These are phyloP conservation scores for Candoia aspera DNA, from an alignment of 2,113 vertebrate species.

Conservation along the genomic window DNA sequence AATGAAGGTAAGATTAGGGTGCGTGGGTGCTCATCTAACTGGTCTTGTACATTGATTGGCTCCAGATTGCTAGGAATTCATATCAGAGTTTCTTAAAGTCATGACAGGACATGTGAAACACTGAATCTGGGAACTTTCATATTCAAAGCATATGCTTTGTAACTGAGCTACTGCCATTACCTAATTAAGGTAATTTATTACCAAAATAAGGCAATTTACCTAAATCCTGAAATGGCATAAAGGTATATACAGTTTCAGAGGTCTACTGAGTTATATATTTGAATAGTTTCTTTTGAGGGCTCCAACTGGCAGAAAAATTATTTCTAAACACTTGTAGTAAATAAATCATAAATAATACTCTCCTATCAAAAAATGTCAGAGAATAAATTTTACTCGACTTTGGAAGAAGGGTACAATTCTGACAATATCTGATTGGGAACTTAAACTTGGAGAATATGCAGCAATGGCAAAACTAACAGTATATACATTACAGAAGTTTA, in stretches of 20 bases:
- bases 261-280: not conserved
- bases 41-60: no score
- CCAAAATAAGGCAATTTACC: not conserved
- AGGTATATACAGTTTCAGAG: not conserved
- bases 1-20: no score
- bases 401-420: not conserved
- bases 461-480: no score
- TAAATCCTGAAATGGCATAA: not conserved
- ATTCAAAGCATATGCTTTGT: not conserved
- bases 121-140: not conserved
- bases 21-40: no score
- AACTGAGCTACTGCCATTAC: not conserved
- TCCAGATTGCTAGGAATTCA: no score
- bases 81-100: no score
- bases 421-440: no score
- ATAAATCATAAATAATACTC: not conserved
- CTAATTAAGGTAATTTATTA: not conserved
- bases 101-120: not conserved
- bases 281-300: not conserved
- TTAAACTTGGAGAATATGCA: no score
- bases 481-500: no score
- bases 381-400: not conserved
- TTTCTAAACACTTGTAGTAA: not conserved
- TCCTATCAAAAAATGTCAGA: not conserved
- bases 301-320: not conserved